Evolutionary conservation across 1,140 invertebrate genomes (phyloP).

Genomic region (Danaus plexippus): DNA sequence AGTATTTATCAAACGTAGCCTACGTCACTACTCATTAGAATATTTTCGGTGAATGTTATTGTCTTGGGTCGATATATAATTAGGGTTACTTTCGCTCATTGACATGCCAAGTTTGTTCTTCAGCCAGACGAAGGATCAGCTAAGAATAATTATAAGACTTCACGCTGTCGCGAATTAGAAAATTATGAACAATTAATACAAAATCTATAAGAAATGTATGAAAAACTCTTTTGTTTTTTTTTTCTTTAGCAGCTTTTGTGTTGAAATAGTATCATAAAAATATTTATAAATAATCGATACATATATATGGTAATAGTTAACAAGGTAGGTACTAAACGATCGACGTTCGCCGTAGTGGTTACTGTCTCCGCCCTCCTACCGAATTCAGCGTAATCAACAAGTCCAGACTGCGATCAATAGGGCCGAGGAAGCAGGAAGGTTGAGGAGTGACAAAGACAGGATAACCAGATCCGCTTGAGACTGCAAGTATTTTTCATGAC

Average conservation of each 20-base stretch:
- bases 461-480: slow-evolving; percentile 29
- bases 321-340: slow-evolving; percentile 2
- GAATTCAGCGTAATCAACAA: slow-evolving; percentile 60
- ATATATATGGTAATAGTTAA: not conserved
- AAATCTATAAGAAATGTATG: no score
- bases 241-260: no score
- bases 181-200: no score
- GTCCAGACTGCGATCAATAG: slow-evolving; percentile 69
- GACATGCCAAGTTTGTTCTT: no score
- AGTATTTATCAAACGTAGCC: slow-evolving; percentile 12
- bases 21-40: slow-evolving; percentile 11
- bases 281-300: not conserved
- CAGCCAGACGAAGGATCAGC: not conserved
- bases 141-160: not conserved
- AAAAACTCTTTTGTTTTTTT: no score
- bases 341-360: slow-evolving; percentile 10
- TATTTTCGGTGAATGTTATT: slow-evolving; percentile 9
- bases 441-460: slow-evolving; percentile 34
- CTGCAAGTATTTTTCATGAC: slow-evolving; percentile 31
- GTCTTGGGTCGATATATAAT: no score
- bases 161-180: no score
- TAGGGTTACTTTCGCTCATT: no score
- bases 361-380: slow-evolving; percentile 24
- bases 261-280: not conserved
- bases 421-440: slow-evolving; percentile 37